Conservation (phyloP, 2,113 vertebrate genomes). For the Orycteropus afer region DNA sequence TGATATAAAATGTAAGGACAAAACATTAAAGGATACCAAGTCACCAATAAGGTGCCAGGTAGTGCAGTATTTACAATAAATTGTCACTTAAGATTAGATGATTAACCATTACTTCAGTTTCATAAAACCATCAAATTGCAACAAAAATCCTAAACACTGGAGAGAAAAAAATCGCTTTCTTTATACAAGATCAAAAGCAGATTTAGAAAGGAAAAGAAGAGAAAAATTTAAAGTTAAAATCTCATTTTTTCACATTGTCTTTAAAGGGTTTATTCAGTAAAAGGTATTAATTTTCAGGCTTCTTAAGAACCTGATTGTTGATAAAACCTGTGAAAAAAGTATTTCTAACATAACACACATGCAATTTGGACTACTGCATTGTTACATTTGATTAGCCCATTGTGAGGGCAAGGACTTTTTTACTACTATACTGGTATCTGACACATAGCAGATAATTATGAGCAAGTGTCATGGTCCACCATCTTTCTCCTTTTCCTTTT, state of each 20-base stretch:
- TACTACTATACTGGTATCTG: neutral
- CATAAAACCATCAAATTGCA: conserved; percentile 1
- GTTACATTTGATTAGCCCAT: neutral
- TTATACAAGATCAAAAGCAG: conserved; percentile 27
- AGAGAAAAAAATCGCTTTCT: neutral
- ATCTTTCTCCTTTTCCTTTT: neutral
- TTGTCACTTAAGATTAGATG: neutral
- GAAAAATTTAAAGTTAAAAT: neutral
- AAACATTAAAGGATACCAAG: neutral
- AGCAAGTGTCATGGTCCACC: neutral
- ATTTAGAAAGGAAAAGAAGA: conserved; percentile 23
- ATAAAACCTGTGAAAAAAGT: conserved; percentile 31
- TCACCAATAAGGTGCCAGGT: neutral
- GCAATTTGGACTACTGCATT: neutral
- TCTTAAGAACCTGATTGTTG: neutral
- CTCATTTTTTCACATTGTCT: conserved; percentile 39
- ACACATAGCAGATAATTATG: neutral
- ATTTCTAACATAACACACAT: neutral
- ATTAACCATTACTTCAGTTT: conserved; percentile 26
- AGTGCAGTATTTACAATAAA: neutral
- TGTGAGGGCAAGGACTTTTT: neutral
- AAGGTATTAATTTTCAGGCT: conserved; percentile 20
- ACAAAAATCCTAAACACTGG: conserved; percentile 14
- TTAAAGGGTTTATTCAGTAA: conserved; percentile 23
- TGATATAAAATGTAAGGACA: neutral